Base-by-base conservation (phyloP, 2,797 vertebrate genomes). In the Rhynchotus rufescens region DNA sequence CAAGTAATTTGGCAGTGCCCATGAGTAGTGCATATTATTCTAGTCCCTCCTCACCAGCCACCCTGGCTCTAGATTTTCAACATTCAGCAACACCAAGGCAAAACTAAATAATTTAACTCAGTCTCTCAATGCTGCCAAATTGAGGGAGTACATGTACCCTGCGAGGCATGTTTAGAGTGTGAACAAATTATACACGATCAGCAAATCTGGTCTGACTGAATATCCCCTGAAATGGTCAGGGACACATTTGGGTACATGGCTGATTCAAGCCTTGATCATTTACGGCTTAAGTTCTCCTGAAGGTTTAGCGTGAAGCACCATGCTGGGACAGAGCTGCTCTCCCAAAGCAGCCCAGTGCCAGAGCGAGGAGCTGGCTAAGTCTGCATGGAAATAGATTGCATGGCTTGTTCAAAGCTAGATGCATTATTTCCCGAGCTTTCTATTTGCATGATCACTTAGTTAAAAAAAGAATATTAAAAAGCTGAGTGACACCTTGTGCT, bases 301-400 rank as follows among this genome's bases (percentile, higher is more conserved):
- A 57, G n/a, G 6, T 0, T 1, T 9, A n/a, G 19, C 3, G 20
- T 34, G 64, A 36, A 19, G 75, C n/a, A 1, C 42, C 0, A 0
- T 2, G 74, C 9, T 69, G 36, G 59, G 32, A 49, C 49, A 44
- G n/a, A 6, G 13, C 59, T 12, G 28, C 8, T 54, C 52, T 11
- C 52, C 52, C 10, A 54, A 16, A 23, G 9, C 32, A 47, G 65
- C 19, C 44, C n/a, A 7, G 30, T 23, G 42, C 40, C 40, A 22
- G 20, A 15, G 64, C 12, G 8, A 30, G 20, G 20, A n/a, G 14
- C 42, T 32, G 12, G 26, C 16, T 30, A 28, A 42, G 38, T 12
- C 26, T 64, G 12, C 36, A 36, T 20, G 13, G 42, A 54, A 54
- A 54, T n/a, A 30, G 52, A 26, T 1, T 14, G 3, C 32, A 2